These are phyloP conservation scores for Mus spretus DNA, from an alignment of 2,797 vertebrate genomes.

Conservation along the genomic window DNA sequence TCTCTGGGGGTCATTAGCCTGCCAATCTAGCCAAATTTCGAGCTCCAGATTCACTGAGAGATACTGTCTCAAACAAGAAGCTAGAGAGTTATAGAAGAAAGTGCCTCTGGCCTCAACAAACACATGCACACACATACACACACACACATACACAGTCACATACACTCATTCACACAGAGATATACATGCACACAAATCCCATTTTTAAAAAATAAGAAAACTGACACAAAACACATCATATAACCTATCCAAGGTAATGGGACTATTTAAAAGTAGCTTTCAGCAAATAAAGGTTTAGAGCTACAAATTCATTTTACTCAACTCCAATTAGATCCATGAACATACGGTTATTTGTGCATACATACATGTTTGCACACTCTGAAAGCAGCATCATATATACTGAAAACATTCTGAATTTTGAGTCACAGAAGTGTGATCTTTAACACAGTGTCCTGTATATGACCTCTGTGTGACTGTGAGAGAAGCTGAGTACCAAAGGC, in stretches of 20 bases:
- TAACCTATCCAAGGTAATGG: background rate
- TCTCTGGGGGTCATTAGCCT: background rate
- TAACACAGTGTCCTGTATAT: background rate
- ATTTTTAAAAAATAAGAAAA: slow-evolving; percentile 64
- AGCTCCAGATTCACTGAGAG: background rate
- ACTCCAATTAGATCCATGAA: background rate
- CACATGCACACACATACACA: background rate
- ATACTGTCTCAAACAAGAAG: background rate
- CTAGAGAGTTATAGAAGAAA: background rate
- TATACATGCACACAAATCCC: background rate
- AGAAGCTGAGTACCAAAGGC: background rate
- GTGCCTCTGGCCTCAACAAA: background rate
- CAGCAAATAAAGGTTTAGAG: slow-evolving; percentile 9
- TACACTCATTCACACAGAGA: background rate
- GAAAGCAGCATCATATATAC: background rate
- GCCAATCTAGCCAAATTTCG: background rate
- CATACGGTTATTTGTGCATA: background rate
- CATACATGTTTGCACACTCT: background rate
- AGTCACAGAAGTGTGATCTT: background rate
- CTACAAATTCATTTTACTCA: background rate
- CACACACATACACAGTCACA: background rate
- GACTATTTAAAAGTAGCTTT: slow-evolving; percentile 30
- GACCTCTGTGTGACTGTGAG: background rate
- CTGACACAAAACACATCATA: background rate
- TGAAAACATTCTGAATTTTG: background rate